Conservation (phyloP, 1,140 invertebrate species). For the Wiebesia pumilae region DNA sequence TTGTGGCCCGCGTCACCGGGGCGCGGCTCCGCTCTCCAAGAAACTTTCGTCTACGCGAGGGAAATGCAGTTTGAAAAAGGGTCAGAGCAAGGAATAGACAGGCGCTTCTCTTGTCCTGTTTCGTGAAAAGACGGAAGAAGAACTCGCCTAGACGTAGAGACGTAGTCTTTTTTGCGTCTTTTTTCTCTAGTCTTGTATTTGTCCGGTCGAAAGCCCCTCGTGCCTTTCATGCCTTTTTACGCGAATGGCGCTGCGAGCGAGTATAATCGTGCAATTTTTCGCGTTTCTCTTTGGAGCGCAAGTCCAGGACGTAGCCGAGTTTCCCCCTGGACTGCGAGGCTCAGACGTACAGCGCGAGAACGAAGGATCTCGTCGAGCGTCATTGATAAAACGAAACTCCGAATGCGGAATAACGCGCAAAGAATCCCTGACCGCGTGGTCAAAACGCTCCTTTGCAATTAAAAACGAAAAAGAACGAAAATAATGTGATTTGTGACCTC, state of each 20-base stretch:
- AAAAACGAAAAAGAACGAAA: slow-evolving; percentile 7
- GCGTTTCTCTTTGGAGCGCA: no score
- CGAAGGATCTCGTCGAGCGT: neutral
- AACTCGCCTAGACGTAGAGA: neutral
- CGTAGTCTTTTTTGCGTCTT: no score
- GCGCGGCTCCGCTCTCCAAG: slow-evolving; percentile 58
- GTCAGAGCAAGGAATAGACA: neutral
- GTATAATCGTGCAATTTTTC: slow-evolving; percentile 2
- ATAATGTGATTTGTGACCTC: slow-evolving; percentile 24
- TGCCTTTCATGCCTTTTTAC: neutral
- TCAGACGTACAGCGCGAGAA: neutral
- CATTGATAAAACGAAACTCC: neutral
- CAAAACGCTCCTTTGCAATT: neutral
- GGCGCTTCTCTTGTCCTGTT: neutral
- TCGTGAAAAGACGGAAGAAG: slow-evolving; percentile 39
- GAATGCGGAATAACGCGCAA: no score
- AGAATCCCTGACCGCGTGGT: neutral
- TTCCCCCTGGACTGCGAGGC: neutral
- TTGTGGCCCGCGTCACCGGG: slow-evolving; percentile 67
- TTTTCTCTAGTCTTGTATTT: neutral
- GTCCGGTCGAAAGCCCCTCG: neutral
- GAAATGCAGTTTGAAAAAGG: slow-evolving; percentile 26
- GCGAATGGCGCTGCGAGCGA: neutral
- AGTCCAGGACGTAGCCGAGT: neutral
- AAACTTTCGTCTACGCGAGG: slow-evolving; percentile 65